Evolutionary conservation across 2,888 invertebrate species (phyloP).

Genomic region (Cistogaster globosa): DNA sequence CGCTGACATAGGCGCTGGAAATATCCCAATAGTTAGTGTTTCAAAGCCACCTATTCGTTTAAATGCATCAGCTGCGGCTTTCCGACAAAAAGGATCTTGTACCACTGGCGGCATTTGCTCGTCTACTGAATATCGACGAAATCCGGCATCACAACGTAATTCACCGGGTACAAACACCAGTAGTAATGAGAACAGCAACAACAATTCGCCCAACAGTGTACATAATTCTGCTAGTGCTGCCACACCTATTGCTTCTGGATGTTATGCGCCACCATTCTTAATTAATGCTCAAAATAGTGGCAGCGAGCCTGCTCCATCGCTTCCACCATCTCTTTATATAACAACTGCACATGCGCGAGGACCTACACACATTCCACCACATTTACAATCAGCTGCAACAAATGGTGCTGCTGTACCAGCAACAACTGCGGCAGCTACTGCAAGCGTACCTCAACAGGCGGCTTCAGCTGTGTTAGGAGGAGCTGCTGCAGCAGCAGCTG

Average conservation of each 20-base stretch:
- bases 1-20: slow-evolving; percentile 57
- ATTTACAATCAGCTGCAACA: slow-evolving; percentile 73
- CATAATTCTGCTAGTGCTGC: slow-evolving; percentile 73
- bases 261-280: slow-evolving; percentile 68
- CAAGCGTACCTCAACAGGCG: slow-evolving; percentile 72
- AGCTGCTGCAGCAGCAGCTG: slow-evolving; percentile 76
- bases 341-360: slow-evolving; percentile 77
- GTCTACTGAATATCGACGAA: slow-evolving; percentile 79
- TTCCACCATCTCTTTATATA: slow-evolving; percentile 78
- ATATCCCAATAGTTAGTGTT: slow-evolving; percentile 69
- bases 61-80: slow-evolving; percentile 78
- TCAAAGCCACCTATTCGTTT: slow-evolving; percentile 78
- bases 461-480: slow-evolving; percentile 75
- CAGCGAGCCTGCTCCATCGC: slow-evolving; percentile 68
- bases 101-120: slow-evolving; percentile 69
- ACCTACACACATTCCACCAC: slow-evolving; percentile 81
- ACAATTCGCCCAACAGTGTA: slow-evolving; percentile 83
- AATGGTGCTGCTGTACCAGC: slow-evolving; percentile 76
- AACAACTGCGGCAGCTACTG: slow-evolving; percentile 76
- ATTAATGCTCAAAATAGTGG: slow-evolving; percentile 67
- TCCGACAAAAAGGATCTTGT: slow-evolving; percentile 73
- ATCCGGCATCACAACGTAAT: slow-evolving; percentile 82
- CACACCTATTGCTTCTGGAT: slow-evolving; percentile 68
- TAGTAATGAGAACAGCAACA: slow-evolving; percentile 81
- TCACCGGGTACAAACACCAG: slow-evolving; percentile 82